Base-by-base conservation (phyloP, 2,797 vertebrate species). In the Hyperoplus lanceolatus region DNA sequence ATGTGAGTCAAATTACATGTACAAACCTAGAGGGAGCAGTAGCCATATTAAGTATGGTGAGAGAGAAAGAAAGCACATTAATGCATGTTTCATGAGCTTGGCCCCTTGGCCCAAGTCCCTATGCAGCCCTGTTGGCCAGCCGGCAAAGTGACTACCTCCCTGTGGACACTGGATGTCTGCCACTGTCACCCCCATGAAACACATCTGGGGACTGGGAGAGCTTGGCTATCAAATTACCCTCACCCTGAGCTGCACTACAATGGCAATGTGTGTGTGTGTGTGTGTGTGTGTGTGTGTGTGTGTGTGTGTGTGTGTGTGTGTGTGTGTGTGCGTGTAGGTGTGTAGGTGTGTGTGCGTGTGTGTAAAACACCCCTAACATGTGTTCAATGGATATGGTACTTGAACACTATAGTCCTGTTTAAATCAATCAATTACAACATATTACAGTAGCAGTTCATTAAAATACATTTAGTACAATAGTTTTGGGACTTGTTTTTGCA, bases 51-150 rank as follows among this genome's bases (percentile, higher is more conserved):
- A 79, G 82, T 84, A 81, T 80, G 87, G 81, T 77, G 77, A 86
- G 71, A 80, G 71, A 73, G 48, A 86, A 73, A 74, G 68, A 70
- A 82, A 64, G 76, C 84, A 84, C 81, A 87, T 85, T 82, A 87
- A 88, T 92, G 83, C 73, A 92, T 90, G 49, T 91, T 92, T 92
- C 85, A 93, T 93, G 89, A 93, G 87, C 79, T 79, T 87, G 76
- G 82, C 70, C 77, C 57, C 70, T 13, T 18, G 54, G 82, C 73
- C 80, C 69, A 41, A 79, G 80, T 83, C 80, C 78, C 76, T 38
- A n/a, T 48, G 67, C 72, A 67, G 71, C 60, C 59, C 6, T 7
- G 43, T 54, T 59, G 50, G 16, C 58, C 70, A 68, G 74, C 41
- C 16, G 10, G 67, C 59, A 46, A 53, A 49, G 73, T 57, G 53